Evolutionary conservation across 2,888 invertebrate species (phyloP).

Genomic region (Caenorhabditis imperialis): DNA sequence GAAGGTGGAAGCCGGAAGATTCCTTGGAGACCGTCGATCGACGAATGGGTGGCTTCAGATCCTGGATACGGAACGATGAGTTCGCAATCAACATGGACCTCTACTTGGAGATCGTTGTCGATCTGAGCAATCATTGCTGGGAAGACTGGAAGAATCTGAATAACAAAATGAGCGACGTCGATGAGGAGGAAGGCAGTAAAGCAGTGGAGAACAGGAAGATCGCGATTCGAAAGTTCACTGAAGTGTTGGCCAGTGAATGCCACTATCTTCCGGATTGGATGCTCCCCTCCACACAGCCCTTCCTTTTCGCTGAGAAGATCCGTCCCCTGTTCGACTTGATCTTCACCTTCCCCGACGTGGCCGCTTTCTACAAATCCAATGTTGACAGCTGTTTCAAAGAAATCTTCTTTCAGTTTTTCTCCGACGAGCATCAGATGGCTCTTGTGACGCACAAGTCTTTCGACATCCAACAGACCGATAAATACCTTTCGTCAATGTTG

Average conservation of each 20-base stretch:
- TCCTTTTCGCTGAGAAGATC: background rate
- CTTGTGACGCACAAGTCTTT: background rate
- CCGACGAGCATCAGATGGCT: background rate
- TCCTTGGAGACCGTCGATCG: constrained; percentile 6
- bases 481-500: constrained; percentile 9
- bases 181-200: background rate
- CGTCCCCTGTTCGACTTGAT: constrained; percentile 10
- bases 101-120: constrained; percentile 6
- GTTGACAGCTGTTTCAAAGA: constrained; percentile 7
- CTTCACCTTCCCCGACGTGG: constrained; percentile 19
- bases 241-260: constrained; percentile 11
- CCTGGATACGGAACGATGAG: constrained; percentile 12
- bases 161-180: background rate
- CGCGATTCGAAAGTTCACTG: constrained; percentile 13
- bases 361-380: background rate
- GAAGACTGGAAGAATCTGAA: background rate
- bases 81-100: background rate
- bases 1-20: constrained; percentile 13
- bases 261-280: constrained; percentile 12
- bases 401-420: constrained; percentile 12
- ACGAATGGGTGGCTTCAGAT: constrained; percentile 14
- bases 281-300: constrained; percentile 5
- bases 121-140: constrained; percentile 11
- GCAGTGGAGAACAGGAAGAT: background rate
- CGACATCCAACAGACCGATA: constrained; percentile 23